Percentiles rank a stretch among this genome's conserved stretches.
Conservation (phyloP, 2,797 vertebrate genomes). For the Myotis myotis region DNA sequence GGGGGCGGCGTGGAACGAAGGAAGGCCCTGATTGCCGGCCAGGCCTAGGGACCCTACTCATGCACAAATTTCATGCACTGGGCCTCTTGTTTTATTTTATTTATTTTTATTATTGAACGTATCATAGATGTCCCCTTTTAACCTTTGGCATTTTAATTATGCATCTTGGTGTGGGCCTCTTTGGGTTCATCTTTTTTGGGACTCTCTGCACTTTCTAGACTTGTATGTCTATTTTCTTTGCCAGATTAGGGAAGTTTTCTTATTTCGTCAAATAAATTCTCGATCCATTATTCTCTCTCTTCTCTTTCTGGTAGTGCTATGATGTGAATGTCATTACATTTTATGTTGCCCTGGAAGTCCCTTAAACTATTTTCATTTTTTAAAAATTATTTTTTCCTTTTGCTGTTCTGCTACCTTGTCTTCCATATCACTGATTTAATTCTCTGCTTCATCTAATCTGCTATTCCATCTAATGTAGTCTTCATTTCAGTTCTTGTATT, state of each 20-base stretch:
- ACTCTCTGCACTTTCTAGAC: background rate
- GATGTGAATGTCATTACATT: background rate
- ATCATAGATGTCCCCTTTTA: too few relatives aligned
- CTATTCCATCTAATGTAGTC: background rate
- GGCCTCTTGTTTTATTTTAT: too few relatives aligned
- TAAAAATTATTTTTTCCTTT: background rate
- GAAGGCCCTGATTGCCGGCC: too few relatives aligned
- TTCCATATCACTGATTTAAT: background rate
- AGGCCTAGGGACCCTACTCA: too few relatives aligned
- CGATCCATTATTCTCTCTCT: background rate
- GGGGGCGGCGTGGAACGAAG: too few relatives aligned
- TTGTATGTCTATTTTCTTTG: background rate
- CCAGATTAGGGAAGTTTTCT: background rate
- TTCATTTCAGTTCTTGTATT: background rate
- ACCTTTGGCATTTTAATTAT: background rate
- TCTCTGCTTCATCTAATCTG: background rate
- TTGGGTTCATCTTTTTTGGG: background rate
- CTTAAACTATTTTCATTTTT: background rate
- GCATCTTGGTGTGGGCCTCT: background rate
- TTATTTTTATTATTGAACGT: too few relatives aligned
- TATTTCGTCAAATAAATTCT: background rate
- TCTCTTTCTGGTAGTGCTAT: background rate
- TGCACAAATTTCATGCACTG: too few relatives aligned
- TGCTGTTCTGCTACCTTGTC: background rate
- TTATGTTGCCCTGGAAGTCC: background rate